phyloP scores from a whole-genome alignment of 2,888 invertebrate genomes.

The Philhelius pedissequus region DNA sequence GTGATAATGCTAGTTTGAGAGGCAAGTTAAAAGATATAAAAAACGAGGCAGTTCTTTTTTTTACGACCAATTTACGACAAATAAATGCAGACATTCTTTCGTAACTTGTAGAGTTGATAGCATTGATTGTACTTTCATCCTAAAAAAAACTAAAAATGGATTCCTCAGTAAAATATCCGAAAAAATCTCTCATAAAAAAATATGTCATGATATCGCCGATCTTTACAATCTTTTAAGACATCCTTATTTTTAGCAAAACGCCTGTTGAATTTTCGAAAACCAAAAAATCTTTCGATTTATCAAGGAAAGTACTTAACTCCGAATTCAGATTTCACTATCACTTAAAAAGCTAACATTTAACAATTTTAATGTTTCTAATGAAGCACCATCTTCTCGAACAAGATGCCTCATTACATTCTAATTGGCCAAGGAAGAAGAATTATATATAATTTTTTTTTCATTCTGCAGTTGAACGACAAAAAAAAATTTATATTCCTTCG shows the following conservation, averaged over 20 bases:
- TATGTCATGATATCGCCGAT: background rate
- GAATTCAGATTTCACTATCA: background rate
- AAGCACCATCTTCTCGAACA: background rate
- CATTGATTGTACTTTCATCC: too few relatives aligned
- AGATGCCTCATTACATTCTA: background rate
- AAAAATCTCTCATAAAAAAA: too few relatives aligned
- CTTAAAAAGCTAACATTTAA: background rate
- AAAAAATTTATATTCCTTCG: background rate
- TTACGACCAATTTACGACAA: too few relatives aligned
- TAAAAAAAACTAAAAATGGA: too few relatives aligned
- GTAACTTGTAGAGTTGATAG: too few relatives aligned
- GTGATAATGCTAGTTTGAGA: too few relatives aligned
- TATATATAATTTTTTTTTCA: too few relatives aligned
- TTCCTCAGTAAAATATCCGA: too few relatives aligned
- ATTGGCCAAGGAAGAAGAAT: background rate
- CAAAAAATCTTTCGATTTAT: background rate
- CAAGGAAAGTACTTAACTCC: background rate
- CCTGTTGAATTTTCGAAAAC: background rate
- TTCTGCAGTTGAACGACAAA: background rate
- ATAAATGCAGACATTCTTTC: too few relatives aligned
- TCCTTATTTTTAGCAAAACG: background rate
- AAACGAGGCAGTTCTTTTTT: too few relatives aligned
- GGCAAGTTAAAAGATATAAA: too few relatives aligned
- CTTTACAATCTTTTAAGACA: background rate
- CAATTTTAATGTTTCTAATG: background rate